phyloP scores from a whole-genome alignment of 1,140 invertebrate species.

The Dendrolimus kikuchii region DNA sequence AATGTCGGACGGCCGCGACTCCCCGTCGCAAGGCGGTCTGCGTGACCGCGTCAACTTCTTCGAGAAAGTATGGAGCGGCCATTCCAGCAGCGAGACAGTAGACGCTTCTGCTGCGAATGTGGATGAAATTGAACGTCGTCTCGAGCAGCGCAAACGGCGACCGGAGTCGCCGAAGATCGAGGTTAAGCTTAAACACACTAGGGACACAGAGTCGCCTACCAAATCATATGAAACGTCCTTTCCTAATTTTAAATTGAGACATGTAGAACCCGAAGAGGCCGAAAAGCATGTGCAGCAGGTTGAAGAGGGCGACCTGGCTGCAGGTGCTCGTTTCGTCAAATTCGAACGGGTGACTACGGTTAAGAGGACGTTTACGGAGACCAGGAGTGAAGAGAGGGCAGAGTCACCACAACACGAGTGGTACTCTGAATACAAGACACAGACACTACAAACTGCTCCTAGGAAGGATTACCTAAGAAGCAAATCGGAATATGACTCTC shows the following conservation, averaged over 20 bases:
- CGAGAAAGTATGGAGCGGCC: slow-evolving; percentile 81
- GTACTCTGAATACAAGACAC: slow-evolving; percentile 61
- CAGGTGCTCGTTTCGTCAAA: slow-evolving; percentile 76
- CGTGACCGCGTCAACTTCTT: slow-evolving; percentile 83
- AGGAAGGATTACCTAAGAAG: slow-evolving; percentile 79
- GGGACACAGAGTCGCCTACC: slow-evolving; percentile 62
- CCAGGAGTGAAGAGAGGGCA: slow-evolving; percentile 57
- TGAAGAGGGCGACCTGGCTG: slow-evolving; percentile 76
- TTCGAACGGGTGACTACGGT: slow-evolving; percentile 77
- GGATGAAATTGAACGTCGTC: slow-evolving; percentile 74
- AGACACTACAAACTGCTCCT: slow-evolving; percentile 68
- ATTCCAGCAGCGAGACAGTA: slow-evolving; percentile 53
- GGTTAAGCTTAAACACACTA: slow-evolving; percentile 73
- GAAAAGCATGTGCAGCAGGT: slow-evolving; percentile 75
- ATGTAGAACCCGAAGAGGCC: slow-evolving; percentile 42
- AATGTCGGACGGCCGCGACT: slow-evolving; percentile 64
- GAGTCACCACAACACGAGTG: slow-evolving; percentile 73
- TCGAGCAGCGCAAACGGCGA: slow-evolving; percentile 73
- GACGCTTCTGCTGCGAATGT: slow-evolving; percentile 69
- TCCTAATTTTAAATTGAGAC: slow-evolving; percentile 47
- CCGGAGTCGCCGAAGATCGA: slow-evolving; percentile 71
- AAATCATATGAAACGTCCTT: slow-evolving; percentile 48
- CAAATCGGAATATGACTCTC: slow-evolving; percentile 88
- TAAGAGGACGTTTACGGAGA: slow-evolving; percentile 60
- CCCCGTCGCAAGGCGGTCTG: slow-evolving; percentile 73